Evolutionary conservation across 23 tunicate species (phyloP), one percentile per base, ranked within the genome.

Genomic region (Styela clava): DNA sequence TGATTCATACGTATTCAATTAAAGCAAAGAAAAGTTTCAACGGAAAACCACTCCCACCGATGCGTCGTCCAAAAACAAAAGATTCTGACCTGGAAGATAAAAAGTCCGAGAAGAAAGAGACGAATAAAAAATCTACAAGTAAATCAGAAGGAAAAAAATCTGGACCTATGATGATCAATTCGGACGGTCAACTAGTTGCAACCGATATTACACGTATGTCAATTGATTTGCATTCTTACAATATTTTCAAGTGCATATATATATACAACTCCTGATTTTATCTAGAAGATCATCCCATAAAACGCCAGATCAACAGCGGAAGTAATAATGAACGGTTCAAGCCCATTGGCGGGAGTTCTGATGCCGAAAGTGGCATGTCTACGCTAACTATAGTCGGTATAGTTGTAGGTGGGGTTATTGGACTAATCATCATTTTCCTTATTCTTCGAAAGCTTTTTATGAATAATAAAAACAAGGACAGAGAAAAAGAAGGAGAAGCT

Each of bases 21-120:
- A 18, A 67, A 77, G 81, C 81, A 0, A 33, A 27, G 68, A 36
- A 77, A 36, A 16, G 24, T 77, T 51, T 77, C 31, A 44, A 27
- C 21, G 62, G 22, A 33, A 37, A 77, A 44, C 52, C 52, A 35
- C 81, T 36, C 26, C 81, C 81, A 20, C 23, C 52, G n/a, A 7
- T 77, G 25, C 28, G 32, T 19, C 81, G 26, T 25, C 81, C 81
- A 7, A 36, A 36, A 1, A 1, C 31, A 22, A 67, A 67, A 67
- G 71, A 67, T 25, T 16, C 30, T 27, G 31, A 27, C 71, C 16
- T 18, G 22, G 16, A 27, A 0, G n/a, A 12, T 27, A 16, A 27
- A 22, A 67, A 67, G 71, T 67, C 71, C 0, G 22, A 67, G 16
- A 27, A 27, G 16, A 67, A 67, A 67, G 71, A 29, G 16, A 18